Conservation (phyloP, 2,113 vertebrate genomes). For the Platysteira castanea region DNA sequence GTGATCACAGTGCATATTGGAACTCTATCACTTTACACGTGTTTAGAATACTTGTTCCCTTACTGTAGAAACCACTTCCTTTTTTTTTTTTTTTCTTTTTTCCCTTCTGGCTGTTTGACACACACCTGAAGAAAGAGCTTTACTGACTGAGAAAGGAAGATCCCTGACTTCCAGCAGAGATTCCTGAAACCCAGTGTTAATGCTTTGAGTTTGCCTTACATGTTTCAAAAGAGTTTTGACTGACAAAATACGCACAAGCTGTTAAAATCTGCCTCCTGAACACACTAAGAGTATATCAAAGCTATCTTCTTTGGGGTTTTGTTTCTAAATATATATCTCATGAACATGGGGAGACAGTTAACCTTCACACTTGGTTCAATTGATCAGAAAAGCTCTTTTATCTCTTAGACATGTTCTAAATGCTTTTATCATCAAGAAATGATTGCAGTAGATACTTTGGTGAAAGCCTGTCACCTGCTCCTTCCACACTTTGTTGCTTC, state of each 20-base stretch:
- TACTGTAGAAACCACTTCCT: background rate
- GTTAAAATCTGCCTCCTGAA: background rate
- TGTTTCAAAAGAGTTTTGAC: background rate
- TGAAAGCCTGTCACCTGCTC: background rate
- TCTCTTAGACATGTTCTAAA: background rate
- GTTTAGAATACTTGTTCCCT: background rate
- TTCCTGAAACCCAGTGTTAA: background rate
- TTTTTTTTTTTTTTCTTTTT: background rate
- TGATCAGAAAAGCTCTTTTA: background rate
- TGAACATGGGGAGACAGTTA: background rate
- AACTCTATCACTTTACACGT: background rate
- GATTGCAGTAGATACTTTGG: background rate
- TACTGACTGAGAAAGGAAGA: background rate
- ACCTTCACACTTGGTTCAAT: background rate
- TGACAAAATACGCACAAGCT: background rate
- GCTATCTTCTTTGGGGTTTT: background rate
- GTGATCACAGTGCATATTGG: background rate
- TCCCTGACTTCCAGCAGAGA: background rate
- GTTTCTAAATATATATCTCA: background rate
- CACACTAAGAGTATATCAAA: background rate
- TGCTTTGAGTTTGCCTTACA: background rate
- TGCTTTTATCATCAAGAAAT: background rate
- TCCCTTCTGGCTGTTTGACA: background rate
- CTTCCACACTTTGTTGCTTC: background rate
- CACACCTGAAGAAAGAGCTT: background rate